Conservation (phyloP, 1,140 invertebrate genomes). For the Megalopta genalis region DNA sequence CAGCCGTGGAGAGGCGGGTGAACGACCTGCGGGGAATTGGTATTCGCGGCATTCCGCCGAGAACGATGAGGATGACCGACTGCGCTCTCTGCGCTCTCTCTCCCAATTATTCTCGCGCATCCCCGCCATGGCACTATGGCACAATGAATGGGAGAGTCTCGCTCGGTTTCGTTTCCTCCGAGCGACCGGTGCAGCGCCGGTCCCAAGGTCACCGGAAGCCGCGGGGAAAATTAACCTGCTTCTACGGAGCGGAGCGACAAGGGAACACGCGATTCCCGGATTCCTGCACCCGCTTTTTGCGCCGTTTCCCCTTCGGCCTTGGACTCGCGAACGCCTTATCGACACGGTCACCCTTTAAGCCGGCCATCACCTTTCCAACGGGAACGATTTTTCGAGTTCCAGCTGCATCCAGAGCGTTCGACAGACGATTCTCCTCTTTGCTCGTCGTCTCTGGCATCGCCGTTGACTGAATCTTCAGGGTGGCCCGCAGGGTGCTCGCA, state of each 20-base stretch:
- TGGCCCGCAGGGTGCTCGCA: too few relatives aligned
- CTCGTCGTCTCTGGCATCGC: too few relatives aligned
- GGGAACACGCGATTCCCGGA: slow-evolving; percentile 36
- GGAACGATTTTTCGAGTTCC: neutral
- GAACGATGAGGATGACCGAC: slow-evolving; percentile 71
- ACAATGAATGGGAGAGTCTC: slow-evolving; percentile 55
- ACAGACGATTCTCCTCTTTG: too few relatives aligned
- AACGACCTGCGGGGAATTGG: slow-evolving; percentile 70
- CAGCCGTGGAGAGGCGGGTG: slow-evolving; percentile 53
- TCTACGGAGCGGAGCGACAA: neutral
- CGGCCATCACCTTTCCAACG: neutral
- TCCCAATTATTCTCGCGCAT: slow-evolving; percentile 51
- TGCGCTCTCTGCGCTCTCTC: slow-evolving; percentile 24
- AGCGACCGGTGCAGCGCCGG: neutral
- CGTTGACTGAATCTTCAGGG: too few relatives aligned
- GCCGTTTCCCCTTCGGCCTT: neutral
- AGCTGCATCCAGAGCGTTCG: too few relatives aligned
- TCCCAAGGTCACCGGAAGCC: slow-evolving; percentile 59
- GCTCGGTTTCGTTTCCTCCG: slow-evolving; percentile 37
- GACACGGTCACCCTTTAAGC: neutral
- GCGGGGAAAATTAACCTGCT: slow-evolving; percentile 45
- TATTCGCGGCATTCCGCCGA: slow-evolving; percentile 71
- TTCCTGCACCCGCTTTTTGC: slow-evolving; percentile 17
- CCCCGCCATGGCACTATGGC: neutral
- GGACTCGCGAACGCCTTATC: too few relatives aligned